Percentiles rank a stretch among this genome's conserved stretches.
These are phyloP conservation scores for Lota lota DNA, from an alignment of 2,113 vertebrate genomes.

Conservation along the genomic window DNA sequence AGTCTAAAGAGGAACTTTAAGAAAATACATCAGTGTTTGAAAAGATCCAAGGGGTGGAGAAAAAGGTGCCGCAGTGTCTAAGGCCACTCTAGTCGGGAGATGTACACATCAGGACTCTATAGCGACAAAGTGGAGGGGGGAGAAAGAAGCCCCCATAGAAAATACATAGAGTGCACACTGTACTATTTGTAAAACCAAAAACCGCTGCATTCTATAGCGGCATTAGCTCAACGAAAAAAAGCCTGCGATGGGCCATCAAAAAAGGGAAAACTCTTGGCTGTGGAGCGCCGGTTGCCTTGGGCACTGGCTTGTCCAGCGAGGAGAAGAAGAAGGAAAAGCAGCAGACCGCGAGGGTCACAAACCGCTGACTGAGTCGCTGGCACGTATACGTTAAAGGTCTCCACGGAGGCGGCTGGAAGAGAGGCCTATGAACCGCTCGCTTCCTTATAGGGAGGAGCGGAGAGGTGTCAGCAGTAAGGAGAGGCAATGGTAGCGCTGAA, in stretches of 20 bases:
- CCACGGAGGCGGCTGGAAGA: conserved; percentile 3
- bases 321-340: not conserved
- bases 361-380: conserved; percentile 5
- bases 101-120: too few relatives aligned
- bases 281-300: not conserved
- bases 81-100: too few relatives aligned
- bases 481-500: conserved; percentile 23
- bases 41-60: too few relatives aligned
- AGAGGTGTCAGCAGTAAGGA: too few relatives aligned
- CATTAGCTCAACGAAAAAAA: not conserved
- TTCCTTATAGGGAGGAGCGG: conserved; percentile 2
- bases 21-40: too few relatives aligned
- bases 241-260: not conserved
- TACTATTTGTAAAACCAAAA: too few relatives aligned
- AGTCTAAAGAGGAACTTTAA: too few relatives aligned
- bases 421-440: conserved; percentile 7
- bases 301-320: not conserved
- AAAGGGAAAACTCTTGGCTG: not conserved
- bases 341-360: not conserved
- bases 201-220: too few relatives aligned
- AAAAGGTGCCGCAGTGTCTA: too few relatives aligned
- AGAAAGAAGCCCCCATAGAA: too few relatives aligned
- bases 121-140: too few relatives aligned
- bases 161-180: too few relatives aligned
- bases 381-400: conserved; percentile 1